Evolutionary conservation across 2,797 vertebrate species (phyloP), one percentile per base, ranked within the genome.

Genomic region (Ctenosaura bakeri): DNA sequence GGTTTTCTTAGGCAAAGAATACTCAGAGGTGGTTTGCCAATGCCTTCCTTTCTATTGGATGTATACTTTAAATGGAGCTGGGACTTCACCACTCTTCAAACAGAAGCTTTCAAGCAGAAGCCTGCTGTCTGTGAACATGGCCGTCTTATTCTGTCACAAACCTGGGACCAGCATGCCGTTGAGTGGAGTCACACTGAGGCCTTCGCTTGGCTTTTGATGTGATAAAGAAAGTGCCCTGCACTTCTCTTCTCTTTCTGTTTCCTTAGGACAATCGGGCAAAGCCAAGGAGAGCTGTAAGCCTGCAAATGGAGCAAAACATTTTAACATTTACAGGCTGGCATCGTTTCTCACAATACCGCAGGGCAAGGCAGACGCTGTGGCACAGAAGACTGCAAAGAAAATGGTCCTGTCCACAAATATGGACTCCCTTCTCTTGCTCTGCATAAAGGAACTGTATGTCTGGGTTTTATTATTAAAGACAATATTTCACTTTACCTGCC

Each of bases 381-480:
- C 18, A 38, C 7, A 24, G 85, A 74, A 76, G 35, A 46, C 20
- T 46, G 69, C 69, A 2, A 50, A 83, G 83, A 83, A n/a, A 89
- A 66, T 52, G n/a, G 59, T 46, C 38, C 69, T 62, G 52, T 42
- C n/a, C 6, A 18, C 52, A 42, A n/a, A 46, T 59, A 56, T 1
- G 38, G 42, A n/a, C n/a, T n/a, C n/a, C n/a, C n/a, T 1, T 7
- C 42, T 42, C 9, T 1, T 14, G 5, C 26, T 9, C 2, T 42
- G 50, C 78, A 22, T 6, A 0, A 77, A 46, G 22, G 62, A 29
- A 13, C 18, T 50, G 26, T 76, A 14, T 29, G 62, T 77, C 88
- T 20, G 71, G 29, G 5, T 76, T 56, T 83, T 74, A 59, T 83
- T 77, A 89, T 84, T 89, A 89, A 84, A 84, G 84, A 32, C 81